phyloP scores from a whole-genome alignment of 2,797 vertebrate genomes.

The Hipposideros larvatus region DNA sequence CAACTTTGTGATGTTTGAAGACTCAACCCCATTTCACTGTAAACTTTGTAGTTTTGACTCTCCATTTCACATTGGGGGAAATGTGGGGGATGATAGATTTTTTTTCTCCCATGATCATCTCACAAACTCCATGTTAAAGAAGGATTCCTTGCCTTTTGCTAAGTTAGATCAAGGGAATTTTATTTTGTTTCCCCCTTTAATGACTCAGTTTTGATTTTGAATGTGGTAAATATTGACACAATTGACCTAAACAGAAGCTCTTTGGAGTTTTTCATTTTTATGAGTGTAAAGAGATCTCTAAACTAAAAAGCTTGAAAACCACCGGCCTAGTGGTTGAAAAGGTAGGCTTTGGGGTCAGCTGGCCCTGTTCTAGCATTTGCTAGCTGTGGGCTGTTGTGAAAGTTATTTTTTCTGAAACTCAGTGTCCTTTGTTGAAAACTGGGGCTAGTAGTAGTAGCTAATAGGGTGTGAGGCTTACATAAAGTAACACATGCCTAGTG shows the following conservation, averaged over 20 bases:
- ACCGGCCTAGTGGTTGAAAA: neutral
- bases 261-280: neutral
- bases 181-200: neutral
- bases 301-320: neutral
- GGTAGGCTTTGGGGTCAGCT: neutral
- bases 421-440: slow-evolving; percentile 9
- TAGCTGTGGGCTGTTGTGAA: neutral
- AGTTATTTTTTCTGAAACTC: slow-evolving; percentile 6
- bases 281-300: neutral
- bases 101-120: neutral
- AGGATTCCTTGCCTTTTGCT: neutral
- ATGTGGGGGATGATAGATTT: neutral
- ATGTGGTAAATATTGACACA: neutral
- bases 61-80: neutral
- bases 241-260: neutral
- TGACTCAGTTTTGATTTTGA: neutral
- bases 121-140: neutral
- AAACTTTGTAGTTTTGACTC: neutral
- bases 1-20: neutral
- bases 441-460: neutral
- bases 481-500: neutral
- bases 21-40: neutral
- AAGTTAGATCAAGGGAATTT: neutral
- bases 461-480: neutral
- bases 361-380: neutral